phyloP scores from a whole-genome alignment of 1,140 invertebrate genomes.

The Saccostrea glomerata region DNA sequence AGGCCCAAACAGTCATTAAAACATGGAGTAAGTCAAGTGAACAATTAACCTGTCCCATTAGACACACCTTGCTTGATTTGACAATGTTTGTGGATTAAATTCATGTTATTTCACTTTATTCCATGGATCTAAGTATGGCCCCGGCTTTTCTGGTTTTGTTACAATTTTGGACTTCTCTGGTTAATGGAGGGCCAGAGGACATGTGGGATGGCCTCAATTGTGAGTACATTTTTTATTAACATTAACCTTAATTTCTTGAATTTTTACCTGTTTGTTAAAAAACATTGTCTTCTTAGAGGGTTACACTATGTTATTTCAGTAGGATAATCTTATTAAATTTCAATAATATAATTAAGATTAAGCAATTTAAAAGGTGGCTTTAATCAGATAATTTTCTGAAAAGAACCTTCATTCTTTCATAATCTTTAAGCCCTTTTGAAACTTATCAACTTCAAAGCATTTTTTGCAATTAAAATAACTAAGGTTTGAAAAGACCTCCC shows the following conservation, averaged over 20 bases:
- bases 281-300: neutral
- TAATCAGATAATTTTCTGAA: conserved; percentile 3
- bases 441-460: conserved; percentile 4
- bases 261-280: neutral
- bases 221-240: neutral
- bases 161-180: neutral
- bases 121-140: neutral
- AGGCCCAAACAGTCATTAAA: neutral
- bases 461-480: neutral
- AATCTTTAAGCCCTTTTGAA: neutral
- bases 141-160: conserved; percentile 1
- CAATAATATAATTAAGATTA: neutral
- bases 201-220: conserved; percentile 2
- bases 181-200: neutral
- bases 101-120: neutral
- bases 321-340: neutral
- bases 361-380: neutral
- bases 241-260: too few relatives aligned
- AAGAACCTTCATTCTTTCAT: neutral
- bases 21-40: neutral
- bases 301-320: neutral
- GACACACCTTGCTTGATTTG: neutral
- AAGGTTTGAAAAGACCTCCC: neutral
- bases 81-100: conserved; percentile 20
- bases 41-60: neutral